Base-by-base conservation (phyloP, 2,113 vertebrate species). In the Sardina pilchardus region DNA sequence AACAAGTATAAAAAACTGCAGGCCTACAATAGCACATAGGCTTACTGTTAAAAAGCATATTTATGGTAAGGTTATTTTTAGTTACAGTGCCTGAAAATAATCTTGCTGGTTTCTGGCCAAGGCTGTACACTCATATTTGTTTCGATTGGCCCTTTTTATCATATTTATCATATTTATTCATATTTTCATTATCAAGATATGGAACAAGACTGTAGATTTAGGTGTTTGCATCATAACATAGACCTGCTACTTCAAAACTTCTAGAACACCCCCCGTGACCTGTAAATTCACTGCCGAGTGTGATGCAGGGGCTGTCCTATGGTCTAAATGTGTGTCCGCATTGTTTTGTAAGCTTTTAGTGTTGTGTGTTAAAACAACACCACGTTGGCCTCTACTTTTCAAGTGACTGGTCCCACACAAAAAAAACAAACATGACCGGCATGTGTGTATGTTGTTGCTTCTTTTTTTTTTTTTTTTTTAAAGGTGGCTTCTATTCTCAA, bases 401-500 rank as follows among this genome's bases (percentile, higher is more conserved):
- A 45, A 5, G 24, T 71, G 44, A n/a, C 53, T 24, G 19, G 19
- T 24, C 19, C 53, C 21, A 59, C 19, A 24, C 6, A 21, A 59
- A 21, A 21, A 59, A 21, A 0, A 21, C 53, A 59, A 21, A 59
- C 21, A 59, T 59, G 53, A 59, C 1, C 53, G 12, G 45, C 17
- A 17, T 21, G 19, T 24, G 19, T 59, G 19, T 59, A 7, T 86
- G 6, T 17, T 26, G 19, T 48, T 44, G 2, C 10, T 56, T 59
- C 85, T 44, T 7, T 81, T 34, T 88, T 91, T 2, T 53, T 91
- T 75, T 92, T 7, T 88, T 91, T 85, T 89, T 1, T 86, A 34
- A 92, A 99, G 98, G 97, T 84, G 98, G 98, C 12, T 99, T 97
- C 93, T 99, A 99, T 90, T 97, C 97, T 0, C 98, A 98, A 92